A percentile compares a stretch with the other conserved stretches of the same genome.
Conservation (phyloP, 2,888 invertebrate genomes). For the Sipha maydis region DNA sequence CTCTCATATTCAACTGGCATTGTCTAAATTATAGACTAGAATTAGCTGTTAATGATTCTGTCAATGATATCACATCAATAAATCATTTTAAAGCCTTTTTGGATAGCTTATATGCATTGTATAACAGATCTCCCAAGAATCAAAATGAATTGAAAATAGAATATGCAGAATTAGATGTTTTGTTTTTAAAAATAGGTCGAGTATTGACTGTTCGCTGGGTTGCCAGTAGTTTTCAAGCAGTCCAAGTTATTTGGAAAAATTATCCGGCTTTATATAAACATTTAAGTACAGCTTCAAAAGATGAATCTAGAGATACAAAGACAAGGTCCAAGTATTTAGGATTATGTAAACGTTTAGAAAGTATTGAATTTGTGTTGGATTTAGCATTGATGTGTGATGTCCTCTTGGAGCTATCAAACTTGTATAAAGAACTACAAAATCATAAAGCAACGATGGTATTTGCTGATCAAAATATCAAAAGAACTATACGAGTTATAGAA, state of each 20-base stretch:
- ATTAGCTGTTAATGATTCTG: constrained; percentile 61
- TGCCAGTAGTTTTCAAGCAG: constrained; percentile 55
- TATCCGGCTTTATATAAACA: constrained; percentile 64
- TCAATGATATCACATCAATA: constrained; percentile 61
- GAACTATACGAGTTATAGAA: background rate
- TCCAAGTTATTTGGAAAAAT: constrained; percentile 62
- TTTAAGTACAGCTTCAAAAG: constrained; percentile 13
- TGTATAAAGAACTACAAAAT: background rate
- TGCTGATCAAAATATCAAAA: background rate
- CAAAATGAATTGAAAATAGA: constrained; percentile 59
- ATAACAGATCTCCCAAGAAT: constrained; percentile 63
- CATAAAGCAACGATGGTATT: background rate
- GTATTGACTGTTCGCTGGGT: constrained; percentile 32
- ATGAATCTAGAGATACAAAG: background rate
- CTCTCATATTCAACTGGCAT: constrained; percentile 63
- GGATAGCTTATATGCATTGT: constrained; percentile 39
- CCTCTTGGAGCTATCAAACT: background rate
- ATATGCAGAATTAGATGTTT: constrained; percentile 47
- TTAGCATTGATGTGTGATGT: constrained; percentile 1
- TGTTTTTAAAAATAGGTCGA: constrained; percentile 62
- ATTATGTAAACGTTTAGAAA: background rate
- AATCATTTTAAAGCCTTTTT: constrained; percentile 64
- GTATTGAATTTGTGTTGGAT: background rate
- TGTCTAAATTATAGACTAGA: constrained; percentile 63
- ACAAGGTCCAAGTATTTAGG: background rate